Base-by-base conservation (phyloP, 2,113 vertebrate species). In the Panthera leo region DNA sequence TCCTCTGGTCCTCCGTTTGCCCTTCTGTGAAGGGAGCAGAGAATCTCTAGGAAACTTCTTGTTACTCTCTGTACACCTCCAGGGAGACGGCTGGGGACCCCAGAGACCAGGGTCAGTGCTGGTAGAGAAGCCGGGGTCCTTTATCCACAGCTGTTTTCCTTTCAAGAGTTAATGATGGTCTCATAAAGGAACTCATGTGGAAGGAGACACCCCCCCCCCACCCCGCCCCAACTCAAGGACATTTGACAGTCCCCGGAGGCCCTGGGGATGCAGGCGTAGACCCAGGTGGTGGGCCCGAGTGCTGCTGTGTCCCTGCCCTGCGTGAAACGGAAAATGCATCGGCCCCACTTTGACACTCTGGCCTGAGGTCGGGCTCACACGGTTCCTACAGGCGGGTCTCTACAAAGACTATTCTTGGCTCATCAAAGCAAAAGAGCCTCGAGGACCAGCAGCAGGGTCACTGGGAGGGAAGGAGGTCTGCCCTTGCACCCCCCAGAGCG, bases 311-410 rank as follows among this genome's bases (percentile, higher is more conserved):
- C 48, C 55, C 5, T 4, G 12, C 0, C 7, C 3, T 53, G 18
- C 16, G 82, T 5, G 53, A 12, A 15, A 1, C 4, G 6, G 3
- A 3, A 14, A 7, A 18, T 10, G 36, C 0, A 0, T 19, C 1
- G 15, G 0, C 19, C 13, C 7, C 6, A 1, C n/a, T 4, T 2
- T 1, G 10, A 36, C n/a, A 21, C 3, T 34, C 36, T 1, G 1
- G 10, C 68, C 75, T 4, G 4, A 2, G 23, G 11, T 16, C 10
- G 0, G 1, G 0, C 19, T 29, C 51, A 5, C 13, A 2, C 7
- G 0, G 29, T 2, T 23, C 19, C 0, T 14, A 8, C 2, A 10
- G 29, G 39, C 0, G 1, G 5, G 0, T 25, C 8, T 15, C 55
- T 6, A 3, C 61, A 7, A 18, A 58, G 68, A 51, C 10, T 7